Percentiles rank a stretch among this genome's conserved stretches.
phyloP scores from a whole-genome alignment of 1,140 invertebrate genomes.

The Saccostrea echinata region DNA sequence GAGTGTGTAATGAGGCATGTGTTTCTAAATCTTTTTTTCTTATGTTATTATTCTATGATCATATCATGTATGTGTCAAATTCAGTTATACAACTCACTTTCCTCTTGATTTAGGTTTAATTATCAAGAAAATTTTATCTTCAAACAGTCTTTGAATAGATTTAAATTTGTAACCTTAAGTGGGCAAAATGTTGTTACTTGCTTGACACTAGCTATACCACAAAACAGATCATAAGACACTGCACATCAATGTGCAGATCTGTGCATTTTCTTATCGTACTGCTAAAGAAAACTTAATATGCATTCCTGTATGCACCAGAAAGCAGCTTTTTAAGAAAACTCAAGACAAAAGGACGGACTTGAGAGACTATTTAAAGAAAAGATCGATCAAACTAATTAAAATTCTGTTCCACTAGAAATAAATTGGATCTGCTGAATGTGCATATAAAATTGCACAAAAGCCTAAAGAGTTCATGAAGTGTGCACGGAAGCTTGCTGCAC shows the following conservation, averaged over 20 bases:
- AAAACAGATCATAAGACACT: neutral
- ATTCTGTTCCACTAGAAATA: neutral
- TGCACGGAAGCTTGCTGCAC: neutral
- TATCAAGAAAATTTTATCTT: neutral
- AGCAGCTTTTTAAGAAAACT: neutral
- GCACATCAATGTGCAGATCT: neutral
- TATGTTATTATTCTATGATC: too few relatives aligned
- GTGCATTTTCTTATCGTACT: neutral
- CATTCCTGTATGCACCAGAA: neutral
- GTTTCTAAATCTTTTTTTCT: neutral
- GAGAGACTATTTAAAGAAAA: neutral
- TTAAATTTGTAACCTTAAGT: neutral
- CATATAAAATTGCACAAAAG: neutral
- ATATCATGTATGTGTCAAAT: neutral
- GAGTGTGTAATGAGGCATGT: too few relatives aligned
- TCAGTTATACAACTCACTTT: too few relatives aligned
- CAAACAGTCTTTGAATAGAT: too few relatives aligned
- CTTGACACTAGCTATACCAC: too few relatives aligned
- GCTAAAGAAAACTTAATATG: neutral
- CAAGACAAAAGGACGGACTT: neutral
- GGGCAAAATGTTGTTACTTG: too few relatives aligned
- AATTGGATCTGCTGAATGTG: neutral
- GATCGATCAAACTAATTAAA: slow-evolving; percentile 16
- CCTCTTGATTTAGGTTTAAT: neutral
- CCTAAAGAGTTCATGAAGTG: neutral